phyloP scores from a whole-genome alignment of 2,113 vertebrate species.

The Hemiscyllium ocellatum region DNA sequence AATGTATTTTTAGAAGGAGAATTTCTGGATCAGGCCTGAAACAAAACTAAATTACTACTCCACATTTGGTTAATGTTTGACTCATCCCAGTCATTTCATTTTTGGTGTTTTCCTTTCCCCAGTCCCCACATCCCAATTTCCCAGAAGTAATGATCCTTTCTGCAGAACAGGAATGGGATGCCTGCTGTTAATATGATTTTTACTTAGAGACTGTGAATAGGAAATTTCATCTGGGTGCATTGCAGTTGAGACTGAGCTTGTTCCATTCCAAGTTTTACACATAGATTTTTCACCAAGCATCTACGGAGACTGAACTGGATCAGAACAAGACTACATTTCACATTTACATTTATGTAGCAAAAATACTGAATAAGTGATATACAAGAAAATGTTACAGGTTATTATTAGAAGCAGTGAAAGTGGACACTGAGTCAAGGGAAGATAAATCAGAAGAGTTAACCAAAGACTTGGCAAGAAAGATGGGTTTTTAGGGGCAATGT shows the following conservation, averaged over 20 bases:
- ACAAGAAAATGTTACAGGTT: not conserved
- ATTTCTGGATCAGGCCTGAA: not conserved
- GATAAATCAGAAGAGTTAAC: not conserved
- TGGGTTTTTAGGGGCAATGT: not conserved
- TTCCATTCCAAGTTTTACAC: not conserved
- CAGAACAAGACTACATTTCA: not conserved
- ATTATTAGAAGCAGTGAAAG: not conserved
- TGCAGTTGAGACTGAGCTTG: not conserved
- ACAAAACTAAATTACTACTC: not conserved
- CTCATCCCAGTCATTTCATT: not conserved
- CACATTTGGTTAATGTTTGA: not conserved
- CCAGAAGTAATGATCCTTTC: not conserved
- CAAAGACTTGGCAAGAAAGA: not conserved
- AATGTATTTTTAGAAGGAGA: not conserved
- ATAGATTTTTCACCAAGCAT: not conserved
- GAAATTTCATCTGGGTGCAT: not conserved
- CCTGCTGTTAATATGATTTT: not conserved
- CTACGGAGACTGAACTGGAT: not conserved
- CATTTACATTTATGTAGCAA: slow-evolving; percentile 13
- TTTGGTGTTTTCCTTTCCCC: not conserved
- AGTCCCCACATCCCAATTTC: not conserved
- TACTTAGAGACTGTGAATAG: not conserved
- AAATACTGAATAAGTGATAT: not conserved
- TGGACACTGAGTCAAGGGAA: not conserved
- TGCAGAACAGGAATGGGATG: not conserved